phyloP scores from a whole-genome alignment of 2,113 vertebrate genomes.

The Coracopsis vasa region DNA sequence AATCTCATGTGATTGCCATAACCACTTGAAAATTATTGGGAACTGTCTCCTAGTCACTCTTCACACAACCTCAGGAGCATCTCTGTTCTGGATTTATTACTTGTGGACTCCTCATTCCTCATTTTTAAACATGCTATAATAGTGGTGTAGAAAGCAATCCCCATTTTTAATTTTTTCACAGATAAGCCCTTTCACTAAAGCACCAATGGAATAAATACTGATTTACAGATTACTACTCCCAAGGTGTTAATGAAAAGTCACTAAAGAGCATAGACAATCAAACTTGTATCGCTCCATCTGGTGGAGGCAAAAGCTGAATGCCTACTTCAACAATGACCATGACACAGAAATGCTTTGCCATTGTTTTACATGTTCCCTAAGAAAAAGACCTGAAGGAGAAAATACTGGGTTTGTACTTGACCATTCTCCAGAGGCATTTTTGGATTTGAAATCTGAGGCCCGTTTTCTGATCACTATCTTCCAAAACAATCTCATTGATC shows the following conservation, averaged over 20 bases:
- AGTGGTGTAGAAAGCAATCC: background rate
- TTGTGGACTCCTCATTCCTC: background rate
- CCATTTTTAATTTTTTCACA: background rate
- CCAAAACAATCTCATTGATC: background rate
- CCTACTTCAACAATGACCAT: background rate
- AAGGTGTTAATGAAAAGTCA: background rate
- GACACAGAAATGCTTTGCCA: background rate
- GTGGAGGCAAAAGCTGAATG: background rate
- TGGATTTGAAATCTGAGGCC: background rate
- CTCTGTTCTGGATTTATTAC: background rate
- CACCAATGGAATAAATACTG: background rate
- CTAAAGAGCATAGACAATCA: background rate
- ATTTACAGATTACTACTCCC: background rate
- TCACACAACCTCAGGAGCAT: background rate
- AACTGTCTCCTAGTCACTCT: background rate
- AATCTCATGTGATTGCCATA: rapidly evolving
- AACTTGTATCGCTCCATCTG: background rate
- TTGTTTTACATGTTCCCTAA: background rate
- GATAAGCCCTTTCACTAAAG: background rate
- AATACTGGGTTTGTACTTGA: background rate
- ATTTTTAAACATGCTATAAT: background rate
- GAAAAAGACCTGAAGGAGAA: conserved; percentile 12
- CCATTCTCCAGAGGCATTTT: background rate
- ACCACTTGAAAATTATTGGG: background rate
- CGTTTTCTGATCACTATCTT: background rate